These are phyloP conservation scores for Sinocyclocheilus grahami DNA, from an alignment of 2,113 vertebrate species.

Conservation along the genomic window DNA sequence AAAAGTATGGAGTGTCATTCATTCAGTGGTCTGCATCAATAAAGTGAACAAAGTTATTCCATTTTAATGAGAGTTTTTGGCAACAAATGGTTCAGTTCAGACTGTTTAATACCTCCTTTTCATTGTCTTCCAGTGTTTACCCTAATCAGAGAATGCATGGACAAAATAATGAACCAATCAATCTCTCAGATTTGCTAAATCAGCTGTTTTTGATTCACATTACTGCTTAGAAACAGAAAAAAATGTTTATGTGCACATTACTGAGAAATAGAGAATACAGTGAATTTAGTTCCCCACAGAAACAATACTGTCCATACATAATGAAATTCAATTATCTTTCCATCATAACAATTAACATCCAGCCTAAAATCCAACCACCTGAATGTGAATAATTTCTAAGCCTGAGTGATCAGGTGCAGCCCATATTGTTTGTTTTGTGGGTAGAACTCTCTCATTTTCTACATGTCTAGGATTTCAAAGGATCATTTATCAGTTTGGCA, in stretches of 20 bases:
- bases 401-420: background rate
- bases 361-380: background rate
- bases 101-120: background rate
- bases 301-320: background rate
- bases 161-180: background rate
- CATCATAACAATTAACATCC: background rate
- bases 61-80: background rate
- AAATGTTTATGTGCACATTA: background rate
- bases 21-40: background rate
- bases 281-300: background rate
- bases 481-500: slow-evolving; percentile 39
- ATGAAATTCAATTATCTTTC: background rate
- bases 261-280: background rate
- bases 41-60: background rate
- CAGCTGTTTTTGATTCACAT: background rate
- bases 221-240: background rate
- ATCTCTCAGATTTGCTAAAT: background rate
- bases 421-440: background rate
- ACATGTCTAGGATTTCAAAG: slow-evolving; percentile 17
- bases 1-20: background rate
- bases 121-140: background rate
- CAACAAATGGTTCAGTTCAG: background rate
- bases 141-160: background rate
- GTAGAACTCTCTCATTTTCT: slow-evolving; percentile 9
- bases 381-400: background rate